These are phyloP conservation scores for Lysiphlebus fabarum DNA, from an alignment of 1,140 invertebrate species.

Conservation along the genomic window DNA sequence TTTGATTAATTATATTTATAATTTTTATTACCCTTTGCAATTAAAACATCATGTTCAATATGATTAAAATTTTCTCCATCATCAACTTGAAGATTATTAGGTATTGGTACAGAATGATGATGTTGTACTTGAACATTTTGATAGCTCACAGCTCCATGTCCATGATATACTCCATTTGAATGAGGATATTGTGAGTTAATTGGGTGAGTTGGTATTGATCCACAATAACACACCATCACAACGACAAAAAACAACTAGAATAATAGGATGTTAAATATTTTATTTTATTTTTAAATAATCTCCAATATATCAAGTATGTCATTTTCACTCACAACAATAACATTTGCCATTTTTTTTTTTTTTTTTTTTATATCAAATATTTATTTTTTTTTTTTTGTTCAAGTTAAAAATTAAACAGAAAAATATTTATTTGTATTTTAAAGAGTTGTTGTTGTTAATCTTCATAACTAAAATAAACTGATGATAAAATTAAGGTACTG, in stretches of 20 bases:
- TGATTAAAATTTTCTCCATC: constrained; percentile 21
- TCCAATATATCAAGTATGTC: not conserved
- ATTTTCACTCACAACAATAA: not conserved
- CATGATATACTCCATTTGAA: constrained; percentile 41
- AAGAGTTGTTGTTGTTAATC: not conserved
- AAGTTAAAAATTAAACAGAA: not conserved
- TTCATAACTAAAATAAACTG: not conserved
- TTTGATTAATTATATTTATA: no score
- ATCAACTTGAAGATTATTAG: constrained; percentile 29
- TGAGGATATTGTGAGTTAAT: constrained; percentile 37
- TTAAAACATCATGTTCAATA: not conserved
- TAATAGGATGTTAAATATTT: not conserved
- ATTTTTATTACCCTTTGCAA: no score
- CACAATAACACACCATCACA: constrained; percentile 30
- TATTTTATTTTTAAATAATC: not conserved
- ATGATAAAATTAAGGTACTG: no score
- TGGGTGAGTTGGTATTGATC: constrained; percentile 33
- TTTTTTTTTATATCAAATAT: no score
- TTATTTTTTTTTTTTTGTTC: no score
- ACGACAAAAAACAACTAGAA: constrained; percentile 37
- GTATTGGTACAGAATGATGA: constrained; percentile 32
- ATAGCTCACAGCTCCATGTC: constrained; percentile 44
- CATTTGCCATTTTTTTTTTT: not conserved
- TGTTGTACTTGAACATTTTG: constrained; percentile 39
- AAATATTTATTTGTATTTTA: not conserved